Base-by-base conservation (phyloP, 2,113 vertebrate species). In the Cathartes aura region DNA sequence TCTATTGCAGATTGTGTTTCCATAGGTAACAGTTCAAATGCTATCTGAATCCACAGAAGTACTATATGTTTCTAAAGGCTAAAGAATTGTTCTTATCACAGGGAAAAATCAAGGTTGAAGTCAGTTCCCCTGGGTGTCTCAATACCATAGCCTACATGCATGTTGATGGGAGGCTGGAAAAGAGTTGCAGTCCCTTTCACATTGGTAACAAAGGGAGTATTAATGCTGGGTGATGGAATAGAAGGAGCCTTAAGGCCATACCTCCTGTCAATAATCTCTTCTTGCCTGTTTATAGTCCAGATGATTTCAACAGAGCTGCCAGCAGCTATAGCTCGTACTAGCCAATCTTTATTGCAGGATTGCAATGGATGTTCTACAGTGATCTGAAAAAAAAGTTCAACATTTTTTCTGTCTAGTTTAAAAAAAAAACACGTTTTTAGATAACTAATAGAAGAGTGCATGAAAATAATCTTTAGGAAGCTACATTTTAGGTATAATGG, bases 91-190 rank as follows among this genome's bases (percentile, higher is more conserved):
- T 91, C 22, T 62, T 71, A 16, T 26, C 6, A 1, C 15, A 59
- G 20, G 59, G 29, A 29, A 72, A 63, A 91, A 21, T 47, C 18
- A 60, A 76, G 12, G 15, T 8, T 80, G 36, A 75, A 75, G 40
- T 90, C 15, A 15, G 9, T 78, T 86, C 27, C 34, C 20, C 14
- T 34, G 38, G 59, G 27, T 47, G 14, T 79, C 62, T 73, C 71
- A 70, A 8, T 62, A 52, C 29, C 0, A 0, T 38, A 79, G 32
- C 32, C 20, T 70, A 50, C 6, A 8, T 34, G 6, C 38, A 6
- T 12, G 6, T 52, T 50, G 55, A 36, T 50, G 29, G 27, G 38
- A 79, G 36, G 9, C 80, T 91, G 53, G 21, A 64, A 59, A 8
- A 70, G 63, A 53, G 32, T 79, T 58, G 5, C 32, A 38, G 8